Base-by-base conservation (phyloP, 2,797 vertebrate genomes). In the Helarctos malayanus region DNA sequence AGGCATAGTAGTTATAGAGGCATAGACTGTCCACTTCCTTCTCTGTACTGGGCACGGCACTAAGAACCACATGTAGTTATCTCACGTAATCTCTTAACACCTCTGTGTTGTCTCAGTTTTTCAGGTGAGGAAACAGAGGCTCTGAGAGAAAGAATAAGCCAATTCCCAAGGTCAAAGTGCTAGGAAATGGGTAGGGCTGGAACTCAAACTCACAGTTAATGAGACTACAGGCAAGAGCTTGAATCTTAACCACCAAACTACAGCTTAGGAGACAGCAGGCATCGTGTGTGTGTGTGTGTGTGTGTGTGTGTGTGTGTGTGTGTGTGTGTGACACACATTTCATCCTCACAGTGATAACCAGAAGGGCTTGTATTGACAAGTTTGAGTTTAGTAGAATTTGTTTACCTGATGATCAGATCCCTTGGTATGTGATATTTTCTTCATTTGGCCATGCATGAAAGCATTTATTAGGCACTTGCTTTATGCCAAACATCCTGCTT, bases 111-210 rank as follows among this genome's bases (percentile, higher is more conserved):
- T 82, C 61, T 82, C n/a, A 4, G 11, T 38, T 85, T 63, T 88
- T 71, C 76, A 73, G 41, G 4, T 85, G 35, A 95, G 45, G n/a
- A 86, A 79, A 94, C 25, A 96, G 9, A 95, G 41, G 11, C 38
- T 76, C 59, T 81, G 61, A 61, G 38, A 35, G 52, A 89, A 89
- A 79, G 25, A 88, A 38, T 32, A 84, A 88, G 78, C 3, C 27
- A 47, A 27, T 95, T 89, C 89, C 21, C 21, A 80, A 84, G 25
- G 49, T 84, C 75, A 93, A 19, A 88, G 38, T 80, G 18, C 11
- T 91, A 68, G 15, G n/a, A 93, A 59, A 81, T 78, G 15, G 15
- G 21, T 63, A 13, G 25, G 49, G 38, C 9, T 93, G 2, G 11
- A 21, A 56, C 49, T 91, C 54, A 90, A 38, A 88, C 6, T 96